Evolutionary conservation across 2,888 invertebrate genomes (phyloP), one percentile per base, ranked within the genome.

Genomic region (Mantis religiosa): DNA sequence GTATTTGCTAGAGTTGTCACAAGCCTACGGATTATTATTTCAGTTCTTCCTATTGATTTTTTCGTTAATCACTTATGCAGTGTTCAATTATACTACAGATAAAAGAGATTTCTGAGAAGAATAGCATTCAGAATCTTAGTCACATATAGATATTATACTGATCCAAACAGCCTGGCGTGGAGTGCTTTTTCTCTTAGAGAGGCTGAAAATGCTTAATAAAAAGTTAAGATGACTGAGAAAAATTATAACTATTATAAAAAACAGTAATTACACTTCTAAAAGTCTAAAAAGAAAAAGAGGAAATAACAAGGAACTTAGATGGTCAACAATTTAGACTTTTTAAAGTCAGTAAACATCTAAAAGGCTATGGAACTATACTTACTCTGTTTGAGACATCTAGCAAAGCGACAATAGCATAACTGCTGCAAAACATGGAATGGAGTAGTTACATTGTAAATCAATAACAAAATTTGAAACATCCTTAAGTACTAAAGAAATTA

Each of bases 401-500:
- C 41, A 28, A 27, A 85, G n/a, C 15, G 84, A 41, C 25, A 84
- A 84, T n/a, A 71, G 27, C 20, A 86, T 15, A n/a, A 81, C 81
- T 86, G 86, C 27, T 54, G 54, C 7, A 85, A 54, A 85, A 89
- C 87, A 89, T 89, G 89, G 87, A 89, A 87, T 89, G 89, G 87
- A 89, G 83, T 41, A 83, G 83, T 87, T 28, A 71, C 54, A 82
- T 47, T 83, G 41, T 87, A 87, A 28, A 28, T 87, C 30, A 86
- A 71, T 30, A 86, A 86, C 27, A 54, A 71, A 86, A 30, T 27
- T 81, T 28, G n/a, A 85, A 85, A 25, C 25, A 20, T 86, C 25
- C 81, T 30, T 86, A 86, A 86, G 86, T 86, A 86, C 86, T 81
- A 81, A 30, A 81, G 86, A 86, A 81, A 15, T 86, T 81, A 86